A percentile compares a stretch with the other conserved stretches of the same genome.
phyloP scores from a whole-genome alignment of 2,113 vertebrate genomes.

The Myotis lucifugus region DNA sequence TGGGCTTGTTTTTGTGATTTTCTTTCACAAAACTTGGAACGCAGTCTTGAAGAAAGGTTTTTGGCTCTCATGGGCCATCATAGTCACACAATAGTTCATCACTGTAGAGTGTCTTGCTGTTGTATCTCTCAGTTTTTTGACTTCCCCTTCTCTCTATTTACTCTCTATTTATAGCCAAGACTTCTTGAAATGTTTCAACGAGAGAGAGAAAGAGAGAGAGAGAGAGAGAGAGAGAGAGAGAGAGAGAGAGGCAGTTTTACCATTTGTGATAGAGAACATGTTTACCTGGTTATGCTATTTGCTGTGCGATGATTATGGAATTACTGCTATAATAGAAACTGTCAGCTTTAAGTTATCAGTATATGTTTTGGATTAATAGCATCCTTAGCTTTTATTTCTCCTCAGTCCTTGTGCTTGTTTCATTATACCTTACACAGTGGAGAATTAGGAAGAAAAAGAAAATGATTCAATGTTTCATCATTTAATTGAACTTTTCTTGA shows the following conservation, averaged over 20 bases:
- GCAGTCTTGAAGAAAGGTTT: background rate
- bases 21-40: background rate
- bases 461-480: background rate
- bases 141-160: background rate
- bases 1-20: conserved; percentile 51
- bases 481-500: background rate
- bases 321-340: background rate
- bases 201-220: too few species aligned
- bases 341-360: background rate
- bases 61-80: background rate
- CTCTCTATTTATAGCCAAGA: background rate
- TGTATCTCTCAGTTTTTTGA: background rate
- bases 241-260: background rate
- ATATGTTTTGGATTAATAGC: background rate
- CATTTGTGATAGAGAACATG: background rate
- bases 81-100: background rate
- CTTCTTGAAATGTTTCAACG: background rate
- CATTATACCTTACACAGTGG: background rate
- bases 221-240: background rate
- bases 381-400: background rate
- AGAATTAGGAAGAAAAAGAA: background rate
- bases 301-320: background rate
- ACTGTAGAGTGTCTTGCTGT: background rate
- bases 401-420: background rate
- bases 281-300: conserved; percentile 14